Evolutionary conservation across 2,888 invertebrate genomes (phyloP), one percentile per base, ranked within the genome.

Genomic region (Capitulum mitella): DNA sequence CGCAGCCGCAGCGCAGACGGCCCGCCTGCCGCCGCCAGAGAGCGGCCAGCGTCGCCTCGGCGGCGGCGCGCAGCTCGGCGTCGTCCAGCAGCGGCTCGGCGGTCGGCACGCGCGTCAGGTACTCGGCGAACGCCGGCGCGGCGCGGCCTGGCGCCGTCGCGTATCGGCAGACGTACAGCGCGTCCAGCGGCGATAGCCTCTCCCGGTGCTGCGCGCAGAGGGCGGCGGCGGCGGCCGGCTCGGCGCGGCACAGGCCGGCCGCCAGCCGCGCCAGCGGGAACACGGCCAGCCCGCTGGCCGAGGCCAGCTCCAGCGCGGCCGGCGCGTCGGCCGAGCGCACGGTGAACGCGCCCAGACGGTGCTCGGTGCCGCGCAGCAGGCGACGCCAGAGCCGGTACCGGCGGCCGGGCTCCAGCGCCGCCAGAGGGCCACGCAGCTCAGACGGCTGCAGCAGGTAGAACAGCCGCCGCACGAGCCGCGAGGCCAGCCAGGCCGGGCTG

Each of bases 401-500:
- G 94, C 40, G 92, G 89, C 22, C 84, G 84, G 14, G 83, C 82
- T 58, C 82, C 81, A 80, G 86, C 85, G 85, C 85, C 85, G 40
- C 84, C 83, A 26, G 83, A 80, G 12, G 80, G 78, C 79, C 93
- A 88, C 87, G 95, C 93, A 79, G 93, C 91, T 70, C 94, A 89
- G 78, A 93, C 84, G 32, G 93, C 90, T 78, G 94, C 89, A 3
- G 96, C 93, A 78, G 94, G 87, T 43, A 96, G 87, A 85, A 96
- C 93, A 0, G 96, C 96, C 64, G 95, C 91, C 5, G 94, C 94
- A 37, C 96, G 94, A 84, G 96, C 95, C 0, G 96, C 95, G 8
- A 95, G 94, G 84, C 95, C 90, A 0, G 96, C 95, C 85, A 95
- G 94, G 61, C 92, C 91, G 84, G 94, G 93, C 85, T 95, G 95